Evolutionary conservation across 2,888 invertebrate genomes (phyloP).

Genomic region (Dasysyrphus tricinctus): DNA sequence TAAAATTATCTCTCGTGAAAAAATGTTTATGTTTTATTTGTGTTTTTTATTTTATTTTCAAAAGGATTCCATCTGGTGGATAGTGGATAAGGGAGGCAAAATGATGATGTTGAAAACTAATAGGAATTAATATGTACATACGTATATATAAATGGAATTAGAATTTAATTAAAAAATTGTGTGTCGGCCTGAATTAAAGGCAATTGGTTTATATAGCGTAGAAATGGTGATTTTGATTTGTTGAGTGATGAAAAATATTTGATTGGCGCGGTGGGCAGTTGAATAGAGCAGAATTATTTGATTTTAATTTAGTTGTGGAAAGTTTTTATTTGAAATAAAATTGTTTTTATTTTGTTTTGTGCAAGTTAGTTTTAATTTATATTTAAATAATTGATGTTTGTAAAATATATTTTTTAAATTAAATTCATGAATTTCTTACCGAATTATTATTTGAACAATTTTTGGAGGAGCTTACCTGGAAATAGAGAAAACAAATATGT

Average conservation of each 20-base stretch:
- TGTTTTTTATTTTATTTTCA: constrained; percentile 12
- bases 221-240: constrained; percentile 3
- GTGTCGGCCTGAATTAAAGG: constrained; percentile 4
- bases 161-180: constrained; percentile 60
- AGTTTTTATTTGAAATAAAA: background rate
- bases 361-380: background rate
- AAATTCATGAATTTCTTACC: no score
- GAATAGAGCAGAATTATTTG: background rate
- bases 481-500: background rate
- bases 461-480: no score
- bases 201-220: constrained; percentile 21
- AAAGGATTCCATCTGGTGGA: background rate
- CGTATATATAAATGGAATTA: constrained; percentile 28
- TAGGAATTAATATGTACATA: background rate
- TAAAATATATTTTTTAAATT: no score
- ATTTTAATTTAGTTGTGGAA: constrained; percentile 15
- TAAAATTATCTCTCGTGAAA: constrained; percentile 51
- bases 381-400: background rate
- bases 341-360: background rate
- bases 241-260: constrained; percentile 17
- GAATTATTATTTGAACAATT: no score
- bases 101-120: constrained; percentile 3
- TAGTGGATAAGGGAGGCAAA: background rate
- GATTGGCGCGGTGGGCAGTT: background rate
- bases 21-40: background rate